phyloP scores from a whole-genome alignment of 1,140 invertebrate genomes.

The Conopomorpha cramerella region DNA sequence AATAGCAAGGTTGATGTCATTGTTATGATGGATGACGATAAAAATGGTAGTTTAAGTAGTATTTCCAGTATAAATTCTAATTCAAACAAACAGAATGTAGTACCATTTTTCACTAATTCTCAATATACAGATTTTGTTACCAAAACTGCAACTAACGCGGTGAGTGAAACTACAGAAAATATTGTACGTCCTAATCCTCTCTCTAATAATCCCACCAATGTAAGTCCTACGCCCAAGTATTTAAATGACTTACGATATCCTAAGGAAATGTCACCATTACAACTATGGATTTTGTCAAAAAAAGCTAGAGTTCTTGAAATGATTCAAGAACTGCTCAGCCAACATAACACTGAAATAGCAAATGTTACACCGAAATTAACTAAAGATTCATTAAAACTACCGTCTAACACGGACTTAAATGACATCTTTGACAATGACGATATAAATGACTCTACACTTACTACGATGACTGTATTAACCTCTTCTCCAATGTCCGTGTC shows the following conservation, averaged over 20 bases:
- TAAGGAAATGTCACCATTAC: constrained; percentile 28
- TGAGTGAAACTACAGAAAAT: constrained; percentile 7
- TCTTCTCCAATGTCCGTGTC: background rate
- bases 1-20: too few relatives aligned
- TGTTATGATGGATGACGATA: too few relatives aligned
- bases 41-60: constrained; percentile 6
- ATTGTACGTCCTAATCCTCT: too few relatives aligned
- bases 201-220: too few relatives aligned
- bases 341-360: constrained; percentile 49
- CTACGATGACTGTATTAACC: background rate
- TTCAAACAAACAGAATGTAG: constrained; percentile 22
- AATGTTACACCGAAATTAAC: too few relatives aligned
- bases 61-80: constrained; percentile 9
- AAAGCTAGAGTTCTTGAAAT: constrained; percentile 54
- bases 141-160: background rate
- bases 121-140: constrained; percentile 16
- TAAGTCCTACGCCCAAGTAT: too few relatives aligned
- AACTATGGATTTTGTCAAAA: constrained; percentile 48
- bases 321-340: constrained; percentile 50
- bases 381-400: too few relatives aligned
- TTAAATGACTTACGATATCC: constrained; percentile 23
- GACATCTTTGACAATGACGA: too few relatives aligned
- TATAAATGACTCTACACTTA: background rate
- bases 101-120: constrained; percentile 27
- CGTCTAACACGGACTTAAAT: too few relatives aligned